phyloP scores from a whole-genome alignment of 2,888 invertebrate species.

The Meteorus cinctellus region DNA sequence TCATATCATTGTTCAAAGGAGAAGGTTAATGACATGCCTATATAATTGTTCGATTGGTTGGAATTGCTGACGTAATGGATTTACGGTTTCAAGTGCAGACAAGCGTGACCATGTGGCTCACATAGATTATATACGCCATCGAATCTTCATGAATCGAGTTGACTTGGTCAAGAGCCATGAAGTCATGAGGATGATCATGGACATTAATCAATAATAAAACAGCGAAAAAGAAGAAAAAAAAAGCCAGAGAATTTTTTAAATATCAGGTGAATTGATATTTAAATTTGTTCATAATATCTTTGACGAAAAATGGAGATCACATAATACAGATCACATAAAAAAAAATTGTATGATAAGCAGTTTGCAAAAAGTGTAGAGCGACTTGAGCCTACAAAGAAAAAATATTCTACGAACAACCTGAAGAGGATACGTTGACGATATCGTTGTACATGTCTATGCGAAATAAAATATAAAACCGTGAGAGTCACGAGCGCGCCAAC shows the following conservation, averaged over 20 bases:
- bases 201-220: neutral
- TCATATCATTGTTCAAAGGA: neutral
- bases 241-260: neutral
- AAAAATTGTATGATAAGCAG: constrained; percentile 9
- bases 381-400: constrained; percentile 9
- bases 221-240: neutral
- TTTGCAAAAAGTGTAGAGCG: constrained; percentile 19
- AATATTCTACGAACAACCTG: constrained; percentile 30
- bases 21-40: neutral
- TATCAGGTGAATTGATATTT: neutral
- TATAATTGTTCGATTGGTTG: constrained; percentile 25
- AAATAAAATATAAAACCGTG: constrained; percentile 11
- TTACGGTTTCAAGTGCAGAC: constrained; percentile 36
- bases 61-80: constrained; percentile 18
- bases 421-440: constrained; percentile 27
- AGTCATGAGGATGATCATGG: neutral
- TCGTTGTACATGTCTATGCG: constrained; percentile 16
- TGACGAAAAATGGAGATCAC: neutral
- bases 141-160: constrained; percentile 18
- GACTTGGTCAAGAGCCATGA: constrained; percentile 18
- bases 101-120: constrained; percentile 6
- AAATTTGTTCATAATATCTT: no score
- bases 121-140: constrained; percentile 27
- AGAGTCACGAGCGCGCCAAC: constrained; percentile 3
- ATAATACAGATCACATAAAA: constrained; percentile 14